Conservation (phyloP, 1,140 invertebrate species). For the Drosophila pachea region DNA sequence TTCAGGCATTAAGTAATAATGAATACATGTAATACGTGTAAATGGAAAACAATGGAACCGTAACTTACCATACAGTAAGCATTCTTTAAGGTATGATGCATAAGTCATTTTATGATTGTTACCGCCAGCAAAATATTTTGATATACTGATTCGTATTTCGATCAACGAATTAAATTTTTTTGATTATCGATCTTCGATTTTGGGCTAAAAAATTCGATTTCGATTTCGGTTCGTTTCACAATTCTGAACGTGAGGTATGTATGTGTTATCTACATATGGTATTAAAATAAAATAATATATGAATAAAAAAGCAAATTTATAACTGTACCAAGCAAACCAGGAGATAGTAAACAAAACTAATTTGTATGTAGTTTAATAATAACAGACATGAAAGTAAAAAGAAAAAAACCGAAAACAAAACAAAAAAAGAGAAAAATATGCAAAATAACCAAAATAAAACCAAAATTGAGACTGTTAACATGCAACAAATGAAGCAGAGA, state of each 20-base stretch:
- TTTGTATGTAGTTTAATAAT: constrained; percentile 69
- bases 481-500: constrained; percentile 64
- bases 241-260: constrained; percentile 65
- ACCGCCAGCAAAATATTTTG: constrained; percentile 36
- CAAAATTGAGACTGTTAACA: constrained; percentile 73
- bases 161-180: constrained; percentile 25
- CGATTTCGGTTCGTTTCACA: constrained; percentile 51
- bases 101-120: constrained; percentile 51
- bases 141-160: constrained; percentile 2
- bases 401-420: constrained; percentile 58
- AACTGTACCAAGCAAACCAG: constrained; percentile 45
- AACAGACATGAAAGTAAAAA: constrained; percentile 51
- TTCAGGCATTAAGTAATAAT: constrained; percentile 9
- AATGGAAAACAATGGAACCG: no score
- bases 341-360: constrained; percentile 62
- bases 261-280: constrained; percentile 58
- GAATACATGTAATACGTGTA: no score
- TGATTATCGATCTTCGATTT: constrained; percentile 32
- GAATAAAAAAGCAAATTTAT: constrained; percentile 38
- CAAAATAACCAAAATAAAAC: constrained; percentile 74
- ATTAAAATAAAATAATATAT: constrained; percentile 50
- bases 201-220: constrained; percentile 5
- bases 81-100: not conserved
- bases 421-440: constrained; percentile 70
- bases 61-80: no score